Percentiles rank a stretch among this genome's conserved stretches.
Conservation (phyloP, 2,797 vertebrate genomes). For the Rhincodon typus region DNA sequence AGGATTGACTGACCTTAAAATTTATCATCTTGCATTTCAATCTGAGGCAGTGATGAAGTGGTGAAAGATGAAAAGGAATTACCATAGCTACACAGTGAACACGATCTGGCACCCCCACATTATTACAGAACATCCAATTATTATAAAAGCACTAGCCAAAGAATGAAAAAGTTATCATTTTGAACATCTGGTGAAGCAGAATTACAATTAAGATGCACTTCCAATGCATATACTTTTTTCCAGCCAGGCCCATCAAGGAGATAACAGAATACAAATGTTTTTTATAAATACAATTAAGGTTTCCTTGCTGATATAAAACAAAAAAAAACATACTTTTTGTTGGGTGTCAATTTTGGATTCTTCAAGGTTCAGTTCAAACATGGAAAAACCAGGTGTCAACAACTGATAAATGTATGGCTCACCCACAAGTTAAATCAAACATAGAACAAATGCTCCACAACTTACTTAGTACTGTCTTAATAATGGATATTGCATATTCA, state of each 20-base stretch:
- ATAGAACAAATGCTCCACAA: not conserved
- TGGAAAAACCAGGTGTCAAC: not conserved
- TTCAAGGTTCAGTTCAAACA: not conserved
- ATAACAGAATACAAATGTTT: not conserved
- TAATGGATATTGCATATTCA: not conserved
- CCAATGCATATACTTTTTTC: not conserved
- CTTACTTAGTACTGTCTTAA: not conserved
- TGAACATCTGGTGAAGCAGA: constrained; percentile 6
- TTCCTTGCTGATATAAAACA: not conserved
- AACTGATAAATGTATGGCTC: not conserved
- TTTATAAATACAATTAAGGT: not conserved
- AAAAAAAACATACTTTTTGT: not conserved
- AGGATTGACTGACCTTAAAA: constrained; percentile 9
- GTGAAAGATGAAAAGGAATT: constrained; percentile 31
- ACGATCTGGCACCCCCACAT: not conserved
- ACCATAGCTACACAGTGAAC: not conserved
- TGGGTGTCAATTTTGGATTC: not conserved
- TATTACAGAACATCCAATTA: not conserved
- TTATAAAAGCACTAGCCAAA: not conserved
- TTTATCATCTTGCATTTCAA: constrained; percentile 11
- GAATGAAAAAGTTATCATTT: not conserved
- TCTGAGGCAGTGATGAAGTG: not conserved
- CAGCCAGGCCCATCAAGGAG: not conserved
- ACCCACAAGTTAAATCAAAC: not conserved
- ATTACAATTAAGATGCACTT: not conserved